These are phyloP conservation scores for Salarias fasciatus DNA, from an alignment of 2,797 vertebrate species.

Conservation along the genomic window DNA sequence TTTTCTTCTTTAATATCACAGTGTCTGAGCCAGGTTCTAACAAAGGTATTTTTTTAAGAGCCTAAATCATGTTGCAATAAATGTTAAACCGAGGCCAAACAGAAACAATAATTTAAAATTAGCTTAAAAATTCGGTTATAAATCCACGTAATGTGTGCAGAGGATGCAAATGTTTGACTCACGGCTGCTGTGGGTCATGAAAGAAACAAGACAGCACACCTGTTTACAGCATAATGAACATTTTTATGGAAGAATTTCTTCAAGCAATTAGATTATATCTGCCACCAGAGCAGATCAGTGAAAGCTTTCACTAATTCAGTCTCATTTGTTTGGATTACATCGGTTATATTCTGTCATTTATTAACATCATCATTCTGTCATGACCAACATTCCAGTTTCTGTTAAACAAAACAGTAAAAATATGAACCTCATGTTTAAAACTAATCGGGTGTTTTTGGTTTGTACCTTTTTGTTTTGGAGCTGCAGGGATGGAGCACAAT, in stretches of 20 bases:
- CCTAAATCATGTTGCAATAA: no score
- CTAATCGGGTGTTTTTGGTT: neutral
- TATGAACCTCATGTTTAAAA: neutral
- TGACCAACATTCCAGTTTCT: slow-evolving; percentile 1
- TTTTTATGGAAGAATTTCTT: slow-evolving; percentile 21
- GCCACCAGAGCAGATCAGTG: neutral
- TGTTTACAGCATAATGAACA: slow-evolving; percentile 32
- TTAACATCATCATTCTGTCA: no score
- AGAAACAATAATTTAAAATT: no score
- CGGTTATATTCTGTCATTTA: no score
- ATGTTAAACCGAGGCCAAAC: no score
- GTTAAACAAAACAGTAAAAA: neutral
- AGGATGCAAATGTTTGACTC: slow-evolving; percentile 1
- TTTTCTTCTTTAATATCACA: no score
- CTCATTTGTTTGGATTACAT: neutral
- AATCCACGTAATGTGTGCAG: neutral
- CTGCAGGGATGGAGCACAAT: neutral
- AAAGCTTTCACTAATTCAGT: slow-evolving; percentile 7
- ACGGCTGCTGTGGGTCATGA: neutral
- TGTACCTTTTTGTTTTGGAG: no score
- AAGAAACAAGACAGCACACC: neutral
- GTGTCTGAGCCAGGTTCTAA: no score
- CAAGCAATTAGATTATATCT: slow-evolving; percentile 36
- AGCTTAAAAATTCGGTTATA: neutral
- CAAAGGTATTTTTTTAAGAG: no score